Base-by-base conservation (phyloP, 2,888 invertebrate species). In the Anticlea derivata region DNA sequence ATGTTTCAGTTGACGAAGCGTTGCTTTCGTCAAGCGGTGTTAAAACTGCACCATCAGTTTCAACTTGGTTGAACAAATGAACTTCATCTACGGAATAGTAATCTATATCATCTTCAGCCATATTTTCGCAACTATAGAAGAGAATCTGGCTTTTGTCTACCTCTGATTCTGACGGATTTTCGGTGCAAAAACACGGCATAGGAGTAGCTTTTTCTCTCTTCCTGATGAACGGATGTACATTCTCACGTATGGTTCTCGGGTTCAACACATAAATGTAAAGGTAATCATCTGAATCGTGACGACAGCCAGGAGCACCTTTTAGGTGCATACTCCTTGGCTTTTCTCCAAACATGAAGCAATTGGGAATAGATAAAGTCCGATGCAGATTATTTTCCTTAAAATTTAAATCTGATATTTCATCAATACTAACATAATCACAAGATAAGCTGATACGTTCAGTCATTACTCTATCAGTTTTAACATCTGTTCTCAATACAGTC, bases 111-210 rank as follows among this genome's bases (percentile, higher is more conserved):
- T 52, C 13, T 20, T 56, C 49, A 11, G 13, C 23, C 17, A 69
- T 41, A 26, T 68, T 59, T 57, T 78, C 76, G 58, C 80, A 78
- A 48, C 80, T 81, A 26, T 68, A 75, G 56, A 66, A 77, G 26
- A 70, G 41, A 1, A 63, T 48, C 51, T 75, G 69, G 50, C 66
- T 70, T 6, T 49, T 51, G 6, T 37, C 5, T 7, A 41, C 17
- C 33, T 43, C 47, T 17, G 7, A 11, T 11, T 27, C 11, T 12
- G 7, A n/a, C 47, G 57, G 39, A 62, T 63, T 61, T 10, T 7
- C 4, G 12, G 37, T 41, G 10, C 86, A 85, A 63, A 73, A 80
- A 61, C 86, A 86, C 8, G 79, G 80, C 61, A 73, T 66, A 1
- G 68, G 69, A 11, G 66, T 59, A 23, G 64, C 67, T 55, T 65